Evolutionary conservation across 2,888 invertebrate genomes (phyloP), one percentile per base, ranked within the genome.

Genomic region (Melangyna quadrimaculata): DNA sequence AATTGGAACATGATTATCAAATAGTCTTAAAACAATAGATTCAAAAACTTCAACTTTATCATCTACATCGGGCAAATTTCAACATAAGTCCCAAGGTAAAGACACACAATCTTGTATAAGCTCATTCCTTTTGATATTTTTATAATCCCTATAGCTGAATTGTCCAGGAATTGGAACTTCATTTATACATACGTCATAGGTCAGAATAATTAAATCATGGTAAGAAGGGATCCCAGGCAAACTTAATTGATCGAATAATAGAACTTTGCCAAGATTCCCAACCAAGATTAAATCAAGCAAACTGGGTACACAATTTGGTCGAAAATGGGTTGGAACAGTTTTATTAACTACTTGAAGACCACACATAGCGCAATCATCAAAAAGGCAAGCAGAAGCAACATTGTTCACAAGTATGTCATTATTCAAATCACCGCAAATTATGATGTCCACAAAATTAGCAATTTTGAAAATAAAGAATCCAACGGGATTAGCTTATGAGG

Each of bases 141-240:
- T 55, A 55, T 12, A 55, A 29, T 57, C 57, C 35, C 57, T 57
- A 57, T 57, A 57, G 7, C 57, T 57, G 5, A 57, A 57, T 35
- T 57, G 57, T n/a, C 17, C 57, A 35, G 57, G 35, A 22, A 57
- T 6, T 1, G 35, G 19, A 57, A 19, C 57, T 57, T 10, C 5
- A 3, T 35, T 57, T 5, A 65, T 48, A 17, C 7, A 65, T 4
- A 65, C 48, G 6, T 65, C 32, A 29, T 65, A 65, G 24, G 65
- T 63, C 0, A 63, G 7, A 12, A 43, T 45, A 45, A 63, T 63
- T 1, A 63, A n/a, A 14, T 63, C 63, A 8, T 63, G 63, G 12
- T 63, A 63, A 4, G 45, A 63, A 29, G 24, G 65, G 8, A 65
- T 65, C 1, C 65, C 65, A n/a, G 12, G 65, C 29, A 65, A 14